These are phyloP conservation scores for Psittacus erithacus DNA, from an alignment of 2,113 vertebrate species.

Conservation along the genomic window DNA sequence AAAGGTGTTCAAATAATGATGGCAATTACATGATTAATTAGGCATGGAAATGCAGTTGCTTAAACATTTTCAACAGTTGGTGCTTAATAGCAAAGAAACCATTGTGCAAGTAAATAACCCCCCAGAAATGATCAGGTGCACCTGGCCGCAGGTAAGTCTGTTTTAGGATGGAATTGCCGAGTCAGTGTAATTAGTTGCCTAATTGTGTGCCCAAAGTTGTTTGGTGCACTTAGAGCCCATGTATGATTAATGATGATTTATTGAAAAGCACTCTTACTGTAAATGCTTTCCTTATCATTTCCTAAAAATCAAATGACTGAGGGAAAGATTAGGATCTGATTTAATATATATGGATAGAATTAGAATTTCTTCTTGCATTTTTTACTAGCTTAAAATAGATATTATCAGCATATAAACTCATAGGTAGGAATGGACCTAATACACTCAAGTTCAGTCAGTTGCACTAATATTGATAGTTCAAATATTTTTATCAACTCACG, in stretches of 20 bases:
- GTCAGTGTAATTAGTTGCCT: slow-evolving; percentile 62
- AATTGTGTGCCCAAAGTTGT: slow-evolving; percentile 56
- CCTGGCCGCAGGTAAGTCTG: background rate
- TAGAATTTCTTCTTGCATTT: background rate
- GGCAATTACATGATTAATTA: slow-evolving; percentile 69
- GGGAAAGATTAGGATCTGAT: slow-evolving; percentile 10
- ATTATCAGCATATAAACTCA: background rate
- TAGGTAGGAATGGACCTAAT: background rate
- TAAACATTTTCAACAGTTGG: slow-evolving; percentile 56
- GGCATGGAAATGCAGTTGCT: slow-evolving; percentile 54
- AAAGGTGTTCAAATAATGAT: slow-evolving; percentile 55
- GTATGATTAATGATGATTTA: slow-evolving; percentile 69
- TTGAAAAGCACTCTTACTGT: slow-evolving; percentile 31
- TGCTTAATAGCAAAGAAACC: slow-evolving; percentile 5
- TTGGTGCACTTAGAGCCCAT: background rate
- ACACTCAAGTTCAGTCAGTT: background rate
- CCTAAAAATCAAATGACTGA: slow-evolving; percentile 37
- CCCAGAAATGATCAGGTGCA: background rate
- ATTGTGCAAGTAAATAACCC: background rate
- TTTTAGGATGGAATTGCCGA: slow-evolving; percentile 37
- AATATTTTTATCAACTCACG: background rate
- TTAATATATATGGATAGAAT: background rate
- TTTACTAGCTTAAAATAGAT: background rate
- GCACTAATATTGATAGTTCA: background rate
- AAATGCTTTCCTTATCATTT: slow-evolving; percentile 33